Evolutionary conservation across 2,888 invertebrate genomes (phyloP).

Genomic region (Andrena camellia): DNA sequence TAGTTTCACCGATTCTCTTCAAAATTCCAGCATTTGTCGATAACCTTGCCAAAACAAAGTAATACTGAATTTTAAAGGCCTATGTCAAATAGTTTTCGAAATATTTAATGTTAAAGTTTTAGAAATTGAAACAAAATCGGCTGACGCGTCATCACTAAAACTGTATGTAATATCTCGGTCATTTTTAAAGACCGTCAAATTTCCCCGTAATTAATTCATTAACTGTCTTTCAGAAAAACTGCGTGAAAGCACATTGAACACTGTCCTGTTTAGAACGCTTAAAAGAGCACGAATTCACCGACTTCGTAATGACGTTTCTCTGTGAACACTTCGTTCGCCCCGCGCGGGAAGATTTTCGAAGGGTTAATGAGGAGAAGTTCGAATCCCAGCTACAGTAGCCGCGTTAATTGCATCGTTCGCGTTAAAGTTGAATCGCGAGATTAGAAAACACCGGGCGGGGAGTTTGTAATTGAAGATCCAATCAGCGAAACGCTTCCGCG

Average conservation of each 20-base stretch:
- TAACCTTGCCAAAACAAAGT: too few relatives aligned
- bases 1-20: too few relatives aligned
- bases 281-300: neutral
- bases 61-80: too few relatives aligned
- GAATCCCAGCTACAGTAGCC: neutral
- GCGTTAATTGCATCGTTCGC: conserved; percentile 3
- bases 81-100: too few relatives aligned
- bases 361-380: neutral
- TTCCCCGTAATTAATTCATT: too few relatives aligned
- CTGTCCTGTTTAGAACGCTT: neutral
- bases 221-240: neutral
- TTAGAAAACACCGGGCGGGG: conserved; percentile 20
- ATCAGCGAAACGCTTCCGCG: neutral
- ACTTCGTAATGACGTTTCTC: neutral
- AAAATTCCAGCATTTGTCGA: too few relatives aligned
- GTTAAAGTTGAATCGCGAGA: conserved; percentile 8
- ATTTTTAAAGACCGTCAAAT: too few relatives aligned
- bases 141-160: too few relatives aligned
- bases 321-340: neutral
- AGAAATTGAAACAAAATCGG: too few relatives aligned
- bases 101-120: too few relatives aligned
- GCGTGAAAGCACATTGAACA: neutral
- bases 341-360: neutral
- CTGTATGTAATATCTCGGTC: too few relatives aligned
- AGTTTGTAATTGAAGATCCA: conserved; percentile 3